phyloP scores from a whole-genome alignment of 2,888 invertebrate species.

The Crepidodera aurea region DNA sequence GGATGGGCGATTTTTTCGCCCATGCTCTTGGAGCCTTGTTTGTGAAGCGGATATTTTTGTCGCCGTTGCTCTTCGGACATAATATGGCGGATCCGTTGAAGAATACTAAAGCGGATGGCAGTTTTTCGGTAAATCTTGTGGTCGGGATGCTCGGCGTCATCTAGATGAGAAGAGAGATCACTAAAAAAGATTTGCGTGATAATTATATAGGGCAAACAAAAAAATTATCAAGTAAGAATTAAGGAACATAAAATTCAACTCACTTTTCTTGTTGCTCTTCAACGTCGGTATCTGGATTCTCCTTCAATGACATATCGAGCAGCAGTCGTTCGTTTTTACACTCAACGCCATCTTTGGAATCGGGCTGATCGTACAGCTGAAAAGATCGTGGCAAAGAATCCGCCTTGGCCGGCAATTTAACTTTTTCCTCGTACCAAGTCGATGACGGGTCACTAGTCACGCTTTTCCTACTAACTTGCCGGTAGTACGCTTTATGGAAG shows the following conservation, averaged over 20 bases:
- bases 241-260: conserved; percentile 29
- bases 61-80: conserved; percentile 57
- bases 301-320: conserved; percentile 50
- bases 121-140: conserved; percentile 80
- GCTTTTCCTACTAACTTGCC: conserved; percentile 61
- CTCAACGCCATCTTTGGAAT: conserved; percentile 62
- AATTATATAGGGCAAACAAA: not conserved
- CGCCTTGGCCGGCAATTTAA: conserved; percentile 73
- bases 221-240: not conserved
- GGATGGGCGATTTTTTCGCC: conserved; percentile 89
- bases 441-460: conserved; percentile 63
- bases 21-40: conserved; percentile 82
- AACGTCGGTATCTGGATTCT: conserved; percentile 42
- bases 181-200: conserved; percentile 50
- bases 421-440: conserved; percentile 71
- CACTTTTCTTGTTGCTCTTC: conserved; percentile 56
- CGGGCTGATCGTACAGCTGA: conserved; percentile 69
- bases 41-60: conserved; percentile 68
- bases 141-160: conserved; percentile 72
- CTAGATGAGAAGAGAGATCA: conserved; percentile 61
- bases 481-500: conserved; percentile 71
- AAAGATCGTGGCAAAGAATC: conserved; percentile 83
- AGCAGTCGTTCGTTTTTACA: conserved; percentile 47
- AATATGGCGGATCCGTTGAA: conserved; percentile 65
- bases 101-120: conserved; percentile 67